Evolutionary conservation across 1,140 invertebrate genomes (phyloP), one percentile per base, ranked within the genome.

Genomic region (Matsumurasca onukii): DNA sequence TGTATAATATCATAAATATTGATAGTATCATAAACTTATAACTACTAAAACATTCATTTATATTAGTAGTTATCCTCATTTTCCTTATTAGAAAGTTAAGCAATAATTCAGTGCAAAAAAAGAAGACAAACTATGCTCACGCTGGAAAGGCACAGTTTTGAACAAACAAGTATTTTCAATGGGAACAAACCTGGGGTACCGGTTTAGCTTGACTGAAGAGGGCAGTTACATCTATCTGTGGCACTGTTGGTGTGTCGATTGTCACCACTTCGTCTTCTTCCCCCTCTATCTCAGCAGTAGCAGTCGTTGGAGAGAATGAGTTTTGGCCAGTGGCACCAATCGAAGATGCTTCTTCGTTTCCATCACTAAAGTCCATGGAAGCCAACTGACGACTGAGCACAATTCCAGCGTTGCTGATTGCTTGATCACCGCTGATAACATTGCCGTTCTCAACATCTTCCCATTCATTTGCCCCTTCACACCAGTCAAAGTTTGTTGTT

Each of bases 381-480:
- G 34, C 34, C 34, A 39, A 39, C 34, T 9, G 5, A 39, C 17
- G 5, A 39, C 34, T 39, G 5, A 9, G 9, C 24, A 13, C 55
- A 9, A 17, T 22, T 3, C 49, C 49, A 20, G 49, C 49, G 17
- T 20, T 22, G 24, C 49, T 20, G 17, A 51, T 20, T 22, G 17
- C 49, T 22, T 51, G 17, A 20, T 66, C 27, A 1, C 48, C 64
- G 1, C 52, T 48, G 45, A 48, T 48, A 2, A 80, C 67, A 77
- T 88, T 88, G 24, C 86, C 85, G 79, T 88, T 88, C 72, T 84
- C 80, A 75, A 85, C 78, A 31, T 80, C 80, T 57, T 86, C 88
- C 88, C 89, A 91, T 71, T 90, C 86, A 76, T 91, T 86, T 0
- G 87, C 88, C 71, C 85, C 87, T n/a, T 82, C 80, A 67, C 89